Evolutionary conservation across 2,113 vertebrate genomes (phyloP).

Genomic region (Miniopterus natalensis): DNA sequence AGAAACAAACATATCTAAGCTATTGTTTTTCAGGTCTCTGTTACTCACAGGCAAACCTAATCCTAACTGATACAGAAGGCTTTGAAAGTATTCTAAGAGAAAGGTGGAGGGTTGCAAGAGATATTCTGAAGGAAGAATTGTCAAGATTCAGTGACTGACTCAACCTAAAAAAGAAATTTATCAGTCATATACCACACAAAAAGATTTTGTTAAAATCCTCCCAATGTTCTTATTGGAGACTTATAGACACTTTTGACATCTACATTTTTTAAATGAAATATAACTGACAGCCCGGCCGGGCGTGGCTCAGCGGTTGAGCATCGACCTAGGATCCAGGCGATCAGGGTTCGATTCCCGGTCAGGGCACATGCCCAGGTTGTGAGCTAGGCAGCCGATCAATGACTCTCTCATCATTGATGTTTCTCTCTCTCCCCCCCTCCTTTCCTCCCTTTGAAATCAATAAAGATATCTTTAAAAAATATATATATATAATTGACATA

Average conservation of each 20-base stretch:
- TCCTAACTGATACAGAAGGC: not conserved
- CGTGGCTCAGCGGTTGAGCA: too few relatives aligned
- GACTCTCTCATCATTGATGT: too few relatives aligned
- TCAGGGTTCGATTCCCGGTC: too few relatives aligned
- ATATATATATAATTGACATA: not conserved
- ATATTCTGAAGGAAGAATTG: conserved; percentile 19
- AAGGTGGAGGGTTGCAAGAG: not conserved
- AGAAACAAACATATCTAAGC: not conserved
- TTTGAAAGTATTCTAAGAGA: conserved; percentile 3
- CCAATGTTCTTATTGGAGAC: not conserved
- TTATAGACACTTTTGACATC: not conserved
- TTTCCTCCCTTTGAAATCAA: too few relatives aligned
- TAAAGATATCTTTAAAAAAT: too few relatives aligned
- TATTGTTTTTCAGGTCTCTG: not conserved
- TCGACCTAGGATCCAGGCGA: too few relatives aligned
- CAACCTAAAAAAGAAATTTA: conserved; percentile 40
- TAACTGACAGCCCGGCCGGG: too few relatives aligned
- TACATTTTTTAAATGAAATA: conserved; percentile 12
- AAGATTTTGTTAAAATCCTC: not conserved
- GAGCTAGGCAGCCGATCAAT: too few relatives aligned
- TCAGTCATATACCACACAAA: not conserved
- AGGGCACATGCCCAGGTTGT: too few relatives aligned
- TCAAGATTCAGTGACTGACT: not conserved
- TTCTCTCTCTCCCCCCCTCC: too few relatives aligned
- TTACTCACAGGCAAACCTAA: not conserved